Evolutionary conservation across 2,888 invertebrate species (phyloP).

Genomic region (Trissoscelio sp.): DNA sequence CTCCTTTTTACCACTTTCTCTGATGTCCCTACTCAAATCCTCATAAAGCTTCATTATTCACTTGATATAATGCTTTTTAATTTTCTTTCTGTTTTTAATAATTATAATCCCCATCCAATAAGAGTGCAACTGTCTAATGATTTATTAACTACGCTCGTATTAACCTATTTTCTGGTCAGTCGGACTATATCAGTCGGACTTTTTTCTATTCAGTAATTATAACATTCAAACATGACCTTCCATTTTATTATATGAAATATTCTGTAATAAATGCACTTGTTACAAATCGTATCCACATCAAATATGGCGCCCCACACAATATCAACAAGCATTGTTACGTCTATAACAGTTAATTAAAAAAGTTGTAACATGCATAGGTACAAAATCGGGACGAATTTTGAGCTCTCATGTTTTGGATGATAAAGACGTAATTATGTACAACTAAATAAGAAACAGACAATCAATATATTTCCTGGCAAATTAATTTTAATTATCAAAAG

Average conservation of each 20-base stretch:
- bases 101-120: constrained; percentile 12
- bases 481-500: background rate
- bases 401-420: constrained; percentile 1
- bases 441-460: no score
- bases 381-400: constrained; percentile 18
- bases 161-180: constrained; percentile 6
- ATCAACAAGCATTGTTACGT: constrained; percentile 26
- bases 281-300: constrained; percentile 24
- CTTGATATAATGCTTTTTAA: constrained; percentile 38
- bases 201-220: background rate
- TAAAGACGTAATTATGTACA: constrained; percentile 19
- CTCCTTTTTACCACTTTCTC: constrained; percentile 56
- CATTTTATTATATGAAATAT: constrained; percentile 13
- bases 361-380: constrained; percentile 47
- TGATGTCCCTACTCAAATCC: constrained; percentile 31
- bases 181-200: background rate
- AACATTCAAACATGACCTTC: background rate
- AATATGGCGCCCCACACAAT: constrained; percentile 1
- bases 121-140: background rate
- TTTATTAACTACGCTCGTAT: background rate
- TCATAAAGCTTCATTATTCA: constrained; percentile 45
- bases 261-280: constrained; percentile 22
- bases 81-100: constrained; percentile 2
- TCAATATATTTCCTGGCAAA: no score
- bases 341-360: constrained; percentile 52